These are phyloP conservation scores for Ammospiza nelsoni DNA, from an alignment of 2,113 vertebrate species.

Conservation along the genomic window DNA sequence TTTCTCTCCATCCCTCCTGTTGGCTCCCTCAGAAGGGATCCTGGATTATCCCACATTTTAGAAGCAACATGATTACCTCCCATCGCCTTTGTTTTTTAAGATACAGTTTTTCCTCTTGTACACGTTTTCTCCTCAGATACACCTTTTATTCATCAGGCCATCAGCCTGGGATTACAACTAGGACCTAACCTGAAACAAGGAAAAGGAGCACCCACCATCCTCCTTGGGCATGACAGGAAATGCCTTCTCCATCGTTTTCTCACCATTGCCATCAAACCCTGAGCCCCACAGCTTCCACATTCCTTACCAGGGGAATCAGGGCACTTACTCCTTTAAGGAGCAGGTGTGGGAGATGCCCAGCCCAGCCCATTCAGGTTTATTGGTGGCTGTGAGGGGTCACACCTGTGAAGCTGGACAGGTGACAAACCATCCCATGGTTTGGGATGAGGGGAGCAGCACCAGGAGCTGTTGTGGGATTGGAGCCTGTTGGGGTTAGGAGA, in stretches of 20 bases:
- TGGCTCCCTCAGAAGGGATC: not conserved
- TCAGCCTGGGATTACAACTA: accelerated
- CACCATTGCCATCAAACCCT: accelerated
- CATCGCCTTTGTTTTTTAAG: accelerated
- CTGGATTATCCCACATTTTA: not conserved
- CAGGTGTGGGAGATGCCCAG: accelerated
- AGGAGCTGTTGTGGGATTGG: accelerated
- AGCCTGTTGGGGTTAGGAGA: accelerated
- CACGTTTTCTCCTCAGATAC: no score
- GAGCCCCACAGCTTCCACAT: accelerated
- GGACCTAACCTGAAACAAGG: accelerated
- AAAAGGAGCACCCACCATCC: accelerated
- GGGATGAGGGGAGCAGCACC: accelerated
- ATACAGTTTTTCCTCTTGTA: not conserved
- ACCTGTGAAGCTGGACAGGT: accelerated
- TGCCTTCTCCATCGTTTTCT: accelerated
- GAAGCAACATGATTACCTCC: not conserved
- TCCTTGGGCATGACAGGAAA: accelerated
- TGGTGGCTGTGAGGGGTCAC: accelerated
- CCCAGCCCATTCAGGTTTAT: not conserved
- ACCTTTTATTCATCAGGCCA: no score
- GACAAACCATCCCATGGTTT: no score
- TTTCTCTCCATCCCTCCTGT: not conserved
- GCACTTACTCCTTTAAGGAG: not conserved
- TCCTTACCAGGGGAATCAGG: accelerated